Percentiles rank a stretch among this genome's conserved stretches.
Evolutionary conservation across 1,140 invertebrate species (phyloP).

Genomic region (Formica exsecta): DNA sequence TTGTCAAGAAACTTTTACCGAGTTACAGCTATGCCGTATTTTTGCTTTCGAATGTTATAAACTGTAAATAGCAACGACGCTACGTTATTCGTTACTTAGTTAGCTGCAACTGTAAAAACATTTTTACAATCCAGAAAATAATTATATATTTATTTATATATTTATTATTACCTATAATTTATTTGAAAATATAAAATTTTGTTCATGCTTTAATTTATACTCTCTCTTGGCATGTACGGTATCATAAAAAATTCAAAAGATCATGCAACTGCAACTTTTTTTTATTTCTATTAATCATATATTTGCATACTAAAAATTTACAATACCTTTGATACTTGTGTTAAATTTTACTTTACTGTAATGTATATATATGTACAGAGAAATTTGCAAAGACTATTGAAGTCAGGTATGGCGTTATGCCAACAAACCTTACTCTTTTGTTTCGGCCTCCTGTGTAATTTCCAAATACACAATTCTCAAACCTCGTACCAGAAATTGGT

Average conservation of each 20-base stretch:
- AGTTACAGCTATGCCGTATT: not conserved
- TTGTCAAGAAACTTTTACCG: slow-evolving; percentile 2
- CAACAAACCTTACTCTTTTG: slow-evolving; percentile 38
- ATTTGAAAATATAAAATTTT: no score
- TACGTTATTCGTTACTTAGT: not conserved
- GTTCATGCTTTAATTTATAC: no score
- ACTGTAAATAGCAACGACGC: not conserved
- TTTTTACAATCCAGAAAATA: not conserved
- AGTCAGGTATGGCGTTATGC: slow-evolving; percentile 17
- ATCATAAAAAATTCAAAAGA: not conserved
- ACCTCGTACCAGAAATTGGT: slow-evolving; percentile 19
- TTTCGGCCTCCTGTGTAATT: slow-evolving; percentile 38
- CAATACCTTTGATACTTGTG: not conserved
- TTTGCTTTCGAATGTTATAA: slow-evolving; percentile 14
- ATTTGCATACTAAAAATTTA: slow-evolving; percentile 3
- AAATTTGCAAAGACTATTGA: slow-evolving; percentile 45
- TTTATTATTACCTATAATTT: not conserved
- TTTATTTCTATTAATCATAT: slow-evolving; percentile 22
- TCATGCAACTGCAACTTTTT: not conserved
- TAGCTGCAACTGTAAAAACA: not conserved
- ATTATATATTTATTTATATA: not conserved
- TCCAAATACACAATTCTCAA: slow-evolving; percentile 43
- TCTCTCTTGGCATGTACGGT: no score
- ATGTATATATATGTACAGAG: slow-evolving; percentile 10
- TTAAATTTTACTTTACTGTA: slow-evolving; percentile 17